Conservation (phyloP, 2,888 invertebrate genomes). For the Vandiemenella viatica region DNA sequence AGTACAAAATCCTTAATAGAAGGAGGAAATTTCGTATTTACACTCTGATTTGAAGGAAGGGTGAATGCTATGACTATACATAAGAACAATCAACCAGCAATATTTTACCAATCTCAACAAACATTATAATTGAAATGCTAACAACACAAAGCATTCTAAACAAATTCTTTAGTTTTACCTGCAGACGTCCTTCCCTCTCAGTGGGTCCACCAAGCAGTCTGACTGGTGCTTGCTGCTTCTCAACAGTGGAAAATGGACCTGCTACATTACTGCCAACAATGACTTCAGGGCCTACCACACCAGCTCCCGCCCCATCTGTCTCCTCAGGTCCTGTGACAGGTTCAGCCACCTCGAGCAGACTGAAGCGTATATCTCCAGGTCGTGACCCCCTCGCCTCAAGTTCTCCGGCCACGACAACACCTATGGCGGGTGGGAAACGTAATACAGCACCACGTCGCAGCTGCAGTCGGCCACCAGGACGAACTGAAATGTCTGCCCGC, state of each 20-base stretch:
- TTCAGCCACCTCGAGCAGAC: constrained; percentile 58
- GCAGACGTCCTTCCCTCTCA: constrained; percentile 71
- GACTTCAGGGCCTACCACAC: too few relatives aligned
- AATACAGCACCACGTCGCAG: constrained; percentile 60
- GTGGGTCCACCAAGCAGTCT: constrained; percentile 68
- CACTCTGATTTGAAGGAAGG: too few relatives aligned
- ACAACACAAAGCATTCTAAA: too few relatives aligned
- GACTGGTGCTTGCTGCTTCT: constrained; percentile 55
- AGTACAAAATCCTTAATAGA: too few relatives aligned
- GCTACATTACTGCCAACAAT: constrained; percentile 45
- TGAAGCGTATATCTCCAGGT: constrained; percentile 65
- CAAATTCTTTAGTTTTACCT: constrained; percentile 31
- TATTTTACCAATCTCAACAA: too few relatives aligned
- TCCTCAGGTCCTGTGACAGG: constrained; percentile 32
- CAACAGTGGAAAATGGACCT: too few relatives aligned
- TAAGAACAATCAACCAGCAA: too few relatives aligned
- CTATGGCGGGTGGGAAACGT: constrained; percentile 80
- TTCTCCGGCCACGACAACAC: constrained; percentile 91
- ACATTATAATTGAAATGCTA: too few relatives aligned
- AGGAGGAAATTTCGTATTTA: too few relatives aligned
- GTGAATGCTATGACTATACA: too few relatives aligned
- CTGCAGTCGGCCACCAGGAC: constrained; percentile 82
- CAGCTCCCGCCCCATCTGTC: constrained; percentile 37
- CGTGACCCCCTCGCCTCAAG: constrained; percentile 66
- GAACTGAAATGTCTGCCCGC: constrained; percentile 81